phyloP scores from a whole-genome alignment of 2,113 vertebrate genomes.

The Salvelinus alpinus region DNA sequence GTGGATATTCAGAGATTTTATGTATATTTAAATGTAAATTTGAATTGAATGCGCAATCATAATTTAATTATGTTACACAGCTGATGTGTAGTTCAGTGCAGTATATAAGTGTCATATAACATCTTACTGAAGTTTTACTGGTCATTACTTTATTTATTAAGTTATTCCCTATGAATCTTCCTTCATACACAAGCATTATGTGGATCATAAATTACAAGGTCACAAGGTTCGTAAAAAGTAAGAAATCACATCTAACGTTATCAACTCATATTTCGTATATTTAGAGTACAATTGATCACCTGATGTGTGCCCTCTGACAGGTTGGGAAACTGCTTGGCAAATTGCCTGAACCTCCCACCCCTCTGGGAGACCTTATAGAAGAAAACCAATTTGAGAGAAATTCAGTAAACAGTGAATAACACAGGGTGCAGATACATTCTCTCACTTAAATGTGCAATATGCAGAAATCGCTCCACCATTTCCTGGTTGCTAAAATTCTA shows the following conservation, averaged over 20 bases:
- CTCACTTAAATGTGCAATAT: not conserved
- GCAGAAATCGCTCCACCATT: not conserved
- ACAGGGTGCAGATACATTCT: slow-evolving; percentile 23
- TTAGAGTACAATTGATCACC: slow-evolving; percentile 52
- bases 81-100: too few species aligned
- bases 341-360: slow-evolving; percentile 15
- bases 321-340: slow-evolving; percentile 19
- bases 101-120: too few species aligned
- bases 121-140: too few species aligned
- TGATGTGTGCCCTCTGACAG: slow-evolving; percentile 53
- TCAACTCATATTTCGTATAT: slow-evolving; percentile 54
- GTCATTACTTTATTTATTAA: too few species aligned
- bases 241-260: slow-evolving; percentile 44
- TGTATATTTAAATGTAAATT: too few species aligned
- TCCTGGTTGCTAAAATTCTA: too few species aligned
- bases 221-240: slow-evolving; percentile 41
- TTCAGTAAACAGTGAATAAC: slow-evolving; percentile 29
- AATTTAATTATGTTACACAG: too few species aligned
- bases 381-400: slow-evolving; percentile 28
- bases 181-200: slow-evolving; percentile 4
- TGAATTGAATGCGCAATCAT: too few species aligned
- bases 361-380: slow-evolving; percentile 1
- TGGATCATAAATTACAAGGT: slow-evolving; percentile 41
- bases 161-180: not conserved
- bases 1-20: too few species aligned